Conservation (phyloP, 2,888 invertebrate genomes). For the Lysandra coridon region DNA sequence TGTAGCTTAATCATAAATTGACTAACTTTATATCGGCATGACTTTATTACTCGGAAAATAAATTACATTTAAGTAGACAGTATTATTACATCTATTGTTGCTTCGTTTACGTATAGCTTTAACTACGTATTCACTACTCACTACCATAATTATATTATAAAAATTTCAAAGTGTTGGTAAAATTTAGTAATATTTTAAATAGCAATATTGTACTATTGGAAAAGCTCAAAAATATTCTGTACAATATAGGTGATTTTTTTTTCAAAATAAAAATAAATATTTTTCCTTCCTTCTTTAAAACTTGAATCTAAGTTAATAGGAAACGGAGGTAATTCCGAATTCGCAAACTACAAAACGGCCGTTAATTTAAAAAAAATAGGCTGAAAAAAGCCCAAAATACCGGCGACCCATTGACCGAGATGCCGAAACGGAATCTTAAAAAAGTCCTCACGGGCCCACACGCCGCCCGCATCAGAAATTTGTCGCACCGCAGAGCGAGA, state of each 20-base stretch:
- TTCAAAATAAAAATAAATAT: no score
- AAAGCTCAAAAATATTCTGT: no score
- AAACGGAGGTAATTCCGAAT: neutral
- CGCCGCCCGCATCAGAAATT: slow-evolving; percentile 77
- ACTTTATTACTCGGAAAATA: neutral
- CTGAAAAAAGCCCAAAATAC: slow-evolving; percentile 28
- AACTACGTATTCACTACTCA: neutral
- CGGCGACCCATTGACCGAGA: slow-evolving; percentile 61
- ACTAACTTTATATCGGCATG: neutral
- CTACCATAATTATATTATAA: no score
- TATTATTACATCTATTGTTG: neutral
- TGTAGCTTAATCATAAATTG: neutral
- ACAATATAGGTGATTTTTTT: no score
- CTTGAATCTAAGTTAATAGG: neutral
- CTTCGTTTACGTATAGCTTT: neutral
- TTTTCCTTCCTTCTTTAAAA: neutral
- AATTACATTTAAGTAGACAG: neutral
- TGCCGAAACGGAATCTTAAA: slow-evolving; percentile 56
- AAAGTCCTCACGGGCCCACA: slow-evolving; percentile 74
- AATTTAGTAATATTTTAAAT: no score
- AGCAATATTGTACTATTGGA: no score
- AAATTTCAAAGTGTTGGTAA: no score
- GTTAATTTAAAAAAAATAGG: neutral
- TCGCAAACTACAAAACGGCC: neutral
- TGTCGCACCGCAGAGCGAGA: slow-evolving; percentile 71